Conservation (phyloP, 2,888 invertebrate species). For the Thymelicus lineola region DNA sequence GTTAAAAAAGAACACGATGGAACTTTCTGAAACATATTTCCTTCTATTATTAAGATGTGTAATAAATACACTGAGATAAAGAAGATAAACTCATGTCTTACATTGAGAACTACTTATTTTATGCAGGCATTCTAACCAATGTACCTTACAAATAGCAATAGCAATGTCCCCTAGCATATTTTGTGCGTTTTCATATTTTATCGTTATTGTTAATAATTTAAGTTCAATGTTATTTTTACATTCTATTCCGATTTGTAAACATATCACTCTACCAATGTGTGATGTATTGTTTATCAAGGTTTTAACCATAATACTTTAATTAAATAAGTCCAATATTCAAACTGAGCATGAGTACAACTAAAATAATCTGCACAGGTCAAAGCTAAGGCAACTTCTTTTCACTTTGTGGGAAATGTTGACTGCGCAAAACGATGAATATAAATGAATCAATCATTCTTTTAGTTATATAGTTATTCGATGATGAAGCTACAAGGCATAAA, state of each 20-base stretch:
- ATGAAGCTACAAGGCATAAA: too few relatives aligned
- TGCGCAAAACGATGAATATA: neutral
- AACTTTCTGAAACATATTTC: too few relatives aligned
- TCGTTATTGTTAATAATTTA: too few relatives aligned
- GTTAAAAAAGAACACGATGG: too few relatives aligned
- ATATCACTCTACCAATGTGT: too few relatives aligned
- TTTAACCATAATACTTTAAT: neutral
- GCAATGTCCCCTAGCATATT: slow-evolving; percentile 1
- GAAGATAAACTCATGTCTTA: neutral
- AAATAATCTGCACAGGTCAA: slow-evolving; percentile 6
- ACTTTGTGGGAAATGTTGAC: neutral
- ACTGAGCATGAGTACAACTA: slow-evolving; percentile 13
- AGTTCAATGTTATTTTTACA: too few relatives aligned
- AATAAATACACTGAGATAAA: too few relatives aligned
- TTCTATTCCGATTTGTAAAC: too few relatives aligned
- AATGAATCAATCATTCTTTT: neutral
- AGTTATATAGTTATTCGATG: too few relatives aligned
- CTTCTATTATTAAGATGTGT: too few relatives aligned
- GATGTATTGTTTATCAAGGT: too few relatives aligned
- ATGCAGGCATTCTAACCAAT: neutral
- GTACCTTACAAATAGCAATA: neutral
- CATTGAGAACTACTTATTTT: neutral
- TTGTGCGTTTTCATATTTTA: neutral
- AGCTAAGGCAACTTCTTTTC: slow-evolving; percentile 5
- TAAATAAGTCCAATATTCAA: slow-evolving; percentile 11